Base-by-base conservation (phyloP, 2,888 invertebrate species). In the Octonoba sinensis region DNA sequence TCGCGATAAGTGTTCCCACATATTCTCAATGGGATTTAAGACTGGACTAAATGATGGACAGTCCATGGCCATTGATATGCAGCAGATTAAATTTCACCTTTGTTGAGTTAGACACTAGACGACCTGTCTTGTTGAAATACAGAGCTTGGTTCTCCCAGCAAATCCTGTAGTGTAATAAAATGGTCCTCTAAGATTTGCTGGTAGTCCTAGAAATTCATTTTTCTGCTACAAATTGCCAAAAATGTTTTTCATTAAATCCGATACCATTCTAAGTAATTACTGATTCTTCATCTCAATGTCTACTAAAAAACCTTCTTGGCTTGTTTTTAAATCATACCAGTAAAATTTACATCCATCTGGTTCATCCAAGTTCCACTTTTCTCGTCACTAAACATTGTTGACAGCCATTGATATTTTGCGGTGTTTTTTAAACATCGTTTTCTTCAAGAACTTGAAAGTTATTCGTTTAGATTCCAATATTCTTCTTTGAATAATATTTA, bases 31-130 rank as follows among this genome's bases (percentile, higher is more conserved):
- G 4, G n/a, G 18, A n/a, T 18, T 56, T 15, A 56, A 6, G 56
- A 20, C n/a, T n/a, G n/a, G n/a, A n/a, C 56, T 56, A 56, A 56
- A 18, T 1, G 18, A 56, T 56, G 3, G 16, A 6, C 56, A 56
- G 56, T 56, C 56, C 2, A 18, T 27, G 27, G 6, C n/a, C 27
- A 27, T 27, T 56, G 56, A 56, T 56, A 18, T 54, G 16, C 16
- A n/a, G 6, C 16, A 18, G 8, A 6, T 56, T 56, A 18, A 18
- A 56, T 2, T 18, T 12, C 18, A n/a, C n/a, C 1, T 56, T 56
- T 56, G 2, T 56, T 18, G 56, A 56, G 56, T 56, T 56, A 56
- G 56, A 56, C 18, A 56, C 56, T 56, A 18, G 6, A 18, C 56
- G 8, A 18, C 56, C 1, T 56, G 1, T 56, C 1, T 56, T n/a